phyloP scores from a whole-genome alignment of 2,888 invertebrate species.

The Phyto melanocephala region DNA sequence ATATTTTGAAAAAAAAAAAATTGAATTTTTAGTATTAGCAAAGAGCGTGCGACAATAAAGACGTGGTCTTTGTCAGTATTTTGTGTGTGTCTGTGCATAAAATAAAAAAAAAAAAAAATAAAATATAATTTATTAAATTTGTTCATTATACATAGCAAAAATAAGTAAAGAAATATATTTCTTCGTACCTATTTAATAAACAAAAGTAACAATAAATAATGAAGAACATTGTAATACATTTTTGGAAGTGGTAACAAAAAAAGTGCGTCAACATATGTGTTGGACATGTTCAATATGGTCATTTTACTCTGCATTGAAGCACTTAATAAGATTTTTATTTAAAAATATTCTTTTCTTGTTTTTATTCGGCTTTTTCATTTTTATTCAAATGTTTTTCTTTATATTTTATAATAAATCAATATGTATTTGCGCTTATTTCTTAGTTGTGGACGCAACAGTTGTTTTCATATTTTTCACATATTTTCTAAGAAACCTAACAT shows the following conservation, averaged over 20 bases:
- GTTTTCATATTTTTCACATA: not conserved
- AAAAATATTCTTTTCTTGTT: not conserved
- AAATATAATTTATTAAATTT: not conserved
- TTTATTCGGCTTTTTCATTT: not conserved
- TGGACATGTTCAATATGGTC: not conserved
- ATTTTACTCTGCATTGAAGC: conserved; percentile 16
- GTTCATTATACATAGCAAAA: not conserved
- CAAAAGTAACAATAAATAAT: not conserved
- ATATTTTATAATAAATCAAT: not conserved
- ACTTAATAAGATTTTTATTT: not conserved
- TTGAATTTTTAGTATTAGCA: conserved; percentile 45
- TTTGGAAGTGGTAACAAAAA: not conserved
- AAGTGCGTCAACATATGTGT: not conserved
- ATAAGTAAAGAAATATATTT: conserved; percentile 10
- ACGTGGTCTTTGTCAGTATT: conserved; percentile 14
- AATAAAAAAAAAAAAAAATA: conserved; percentile 21
- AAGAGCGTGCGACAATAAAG: conserved; percentile 27
- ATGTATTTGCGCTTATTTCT: not conserved
- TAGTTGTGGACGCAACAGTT: not conserved
- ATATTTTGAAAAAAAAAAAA: conserved; percentile 16
- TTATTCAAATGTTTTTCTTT: not conserved
- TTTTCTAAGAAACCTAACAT: not conserved
- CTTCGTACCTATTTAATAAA: not conserved
- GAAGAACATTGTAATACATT: not conserved
- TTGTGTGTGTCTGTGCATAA: not conserved